Percentiles rank a stretch among this genome's conserved stretches.
Conservation (phyloP, 2,113 vertebrate genomes). For the Girardinichthys multiradiatus region DNA sequence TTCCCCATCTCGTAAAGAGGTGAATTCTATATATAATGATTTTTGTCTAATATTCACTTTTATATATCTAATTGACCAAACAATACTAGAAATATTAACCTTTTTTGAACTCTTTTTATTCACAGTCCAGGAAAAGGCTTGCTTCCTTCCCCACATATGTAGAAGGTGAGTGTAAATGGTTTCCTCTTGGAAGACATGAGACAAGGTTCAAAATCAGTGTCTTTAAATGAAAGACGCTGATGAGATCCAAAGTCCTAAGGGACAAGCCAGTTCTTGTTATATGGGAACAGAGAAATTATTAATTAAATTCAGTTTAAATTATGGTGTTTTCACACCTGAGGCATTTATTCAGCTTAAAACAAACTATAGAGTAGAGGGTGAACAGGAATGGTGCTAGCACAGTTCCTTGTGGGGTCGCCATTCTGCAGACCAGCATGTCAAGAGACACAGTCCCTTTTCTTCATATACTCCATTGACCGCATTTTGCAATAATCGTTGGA, state of each 20-base stretch:
- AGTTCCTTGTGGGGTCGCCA: too few relatives aligned
- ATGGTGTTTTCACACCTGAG: too few relatives aligned
- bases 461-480: too few relatives aligned
- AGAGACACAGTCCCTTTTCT: too few relatives aligned
- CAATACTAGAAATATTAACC: neutral
- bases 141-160: constrained; percentile 97
- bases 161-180: constrained; percentile 87
- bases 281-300: too few relatives aligned
- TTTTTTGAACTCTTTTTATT: constrained; percentile 69
- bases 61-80: neutral
- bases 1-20: constrained; percentile 88
- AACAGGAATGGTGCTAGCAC: too few relatives aligned
- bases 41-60: neutral
- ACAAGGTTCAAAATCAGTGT: neutral
- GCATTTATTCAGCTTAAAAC: too few relatives aligned
- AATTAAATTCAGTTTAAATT: too few relatives aligned
- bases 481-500: too few relatives aligned
- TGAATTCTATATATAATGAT: constrained; percentile 40
- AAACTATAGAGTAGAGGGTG: too few relatives aligned
- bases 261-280: too few relatives aligned
- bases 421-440: too few relatives aligned
- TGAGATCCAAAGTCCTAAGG: neutral
- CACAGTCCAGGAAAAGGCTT: constrained; percentile 93
- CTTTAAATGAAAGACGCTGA: neutral
- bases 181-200: neutral